Evolutionary conservation across 2,888 invertebrate species (phyloP).

Genomic region (Ethmia dodecea): DNA sequence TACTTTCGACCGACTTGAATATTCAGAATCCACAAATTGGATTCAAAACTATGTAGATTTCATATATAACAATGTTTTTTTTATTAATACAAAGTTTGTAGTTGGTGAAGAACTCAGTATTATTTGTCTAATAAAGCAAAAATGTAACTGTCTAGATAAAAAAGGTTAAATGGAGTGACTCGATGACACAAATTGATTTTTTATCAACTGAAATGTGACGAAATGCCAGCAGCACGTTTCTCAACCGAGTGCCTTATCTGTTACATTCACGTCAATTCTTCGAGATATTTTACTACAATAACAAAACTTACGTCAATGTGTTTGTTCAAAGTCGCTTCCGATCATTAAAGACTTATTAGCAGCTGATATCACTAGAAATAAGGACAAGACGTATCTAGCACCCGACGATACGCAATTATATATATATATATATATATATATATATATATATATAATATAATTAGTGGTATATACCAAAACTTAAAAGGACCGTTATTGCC

Average conservation of each 20-base stretch:
- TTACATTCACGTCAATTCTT: conserved; percentile 49
- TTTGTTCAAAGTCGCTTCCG: conserved; percentile 22
- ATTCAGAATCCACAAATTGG: not conserved
- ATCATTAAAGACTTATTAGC: conserved; percentile 16
- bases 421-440: too few relatives aligned
- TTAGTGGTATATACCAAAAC: too few relatives aligned
- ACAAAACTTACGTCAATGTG: conserved; percentile 22
- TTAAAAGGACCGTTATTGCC: too few relatives aligned
- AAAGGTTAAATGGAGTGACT: conserved; percentile 41
- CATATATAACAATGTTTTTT: not conserved
- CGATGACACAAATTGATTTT: conserved; percentile 70
- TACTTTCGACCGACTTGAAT: not conserved
- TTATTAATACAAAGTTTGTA: not conserved
- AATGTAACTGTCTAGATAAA: conserved; percentile 5
- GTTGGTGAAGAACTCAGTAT: not conserved
- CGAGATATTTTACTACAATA: conserved; percentile 26
- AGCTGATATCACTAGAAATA: conserved; percentile 6
- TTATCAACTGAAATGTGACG: conserved; percentile 57
- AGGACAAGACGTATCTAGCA: too few relatives aligned
- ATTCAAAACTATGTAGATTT: not conserved
- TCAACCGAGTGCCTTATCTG: conserved; percentile 53
- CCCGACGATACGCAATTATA: too few relatives aligned
- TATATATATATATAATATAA: too few relatives aligned
- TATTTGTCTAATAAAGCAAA: not conserved
- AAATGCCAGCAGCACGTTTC: conserved; percentile 49